Percentiles rank a stretch among this genome's conserved stretches.
Evolutionary conservation across 2,888 invertebrate genomes (phyloP).

Genomic region (Barypeithes pellucidus): DNA sequence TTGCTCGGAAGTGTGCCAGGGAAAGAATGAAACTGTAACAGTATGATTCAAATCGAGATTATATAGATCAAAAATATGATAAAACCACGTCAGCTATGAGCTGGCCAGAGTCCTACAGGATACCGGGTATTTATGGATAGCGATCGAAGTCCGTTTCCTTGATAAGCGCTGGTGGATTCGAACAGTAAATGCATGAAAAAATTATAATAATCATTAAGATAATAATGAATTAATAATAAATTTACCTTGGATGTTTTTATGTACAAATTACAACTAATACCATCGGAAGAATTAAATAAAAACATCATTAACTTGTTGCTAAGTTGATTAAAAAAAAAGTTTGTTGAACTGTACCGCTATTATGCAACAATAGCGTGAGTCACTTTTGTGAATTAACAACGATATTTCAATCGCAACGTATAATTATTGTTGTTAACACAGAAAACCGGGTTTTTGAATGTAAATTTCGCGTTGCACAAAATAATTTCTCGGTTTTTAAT

Average conservation of each 20-base stretch:
- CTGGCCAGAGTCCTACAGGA: no score
- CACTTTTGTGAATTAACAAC: conserved; percentile 48
- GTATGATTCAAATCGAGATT: no score
- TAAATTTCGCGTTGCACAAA: conserved; percentile 48
- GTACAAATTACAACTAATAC: neutral
- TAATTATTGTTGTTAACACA: conserved; percentile 50
- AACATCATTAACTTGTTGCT: conserved; percentile 37
- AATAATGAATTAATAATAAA: neutral
- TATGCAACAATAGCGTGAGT: conserved; percentile 51
- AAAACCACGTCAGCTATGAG: no score
- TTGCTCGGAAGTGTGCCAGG: no score
- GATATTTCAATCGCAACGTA: conserved; percentile 45
- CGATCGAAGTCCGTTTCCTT: no score
- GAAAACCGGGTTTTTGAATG: conserved; percentile 47
- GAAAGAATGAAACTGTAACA: no score
- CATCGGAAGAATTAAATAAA: neutral
- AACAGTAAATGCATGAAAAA: no score
- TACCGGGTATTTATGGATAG: no score
- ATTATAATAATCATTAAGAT: no score
- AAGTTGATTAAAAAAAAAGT: conserved; percentile 40
- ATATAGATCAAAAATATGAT: no score
- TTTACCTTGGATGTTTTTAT: neutral
- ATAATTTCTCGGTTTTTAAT: conserved; percentile 39
- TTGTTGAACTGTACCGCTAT: conserved; percentile 49
- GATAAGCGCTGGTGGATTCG: no score